Evolutionary conservation across 2,888 invertebrate species (phyloP), one percentile per base, ranked within the genome.

Genomic region (Standfussiana lucernea): DNA sequence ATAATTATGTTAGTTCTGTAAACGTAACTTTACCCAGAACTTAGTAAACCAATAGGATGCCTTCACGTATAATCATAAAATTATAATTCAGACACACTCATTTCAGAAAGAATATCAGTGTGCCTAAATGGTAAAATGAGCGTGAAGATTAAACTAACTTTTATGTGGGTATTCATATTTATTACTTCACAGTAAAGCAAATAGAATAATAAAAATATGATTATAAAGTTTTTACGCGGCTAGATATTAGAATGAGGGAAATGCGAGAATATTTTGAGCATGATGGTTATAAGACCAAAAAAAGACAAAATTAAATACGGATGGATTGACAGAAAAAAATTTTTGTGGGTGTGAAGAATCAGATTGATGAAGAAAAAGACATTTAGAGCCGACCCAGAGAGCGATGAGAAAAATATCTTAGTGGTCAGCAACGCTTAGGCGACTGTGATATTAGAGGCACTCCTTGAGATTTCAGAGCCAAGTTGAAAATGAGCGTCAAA

Each of bases 121-220:
- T 83, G 21, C 13, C 50, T 37, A 59, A 65, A 59, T 18, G 59
- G 13, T 47, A 37, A 65, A 77, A 69, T 74, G 15, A 77, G 61
- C 70, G 53, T 67, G 83, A 56, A 67, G 53, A 78, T 83, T 13
- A 59, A 65, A 61, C 4, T 42, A 7, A 37, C 10, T 70, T 80
- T 45, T 35, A 68, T 64, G n/a, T 42, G n/a, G 42, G 10, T 73
- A 81, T 77, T 50, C 13, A 77, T 53, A 45, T 42, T 45, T n/a
- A 62, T 62, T 35, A 62, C 40, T 42, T 77, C 8, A 72, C 24
- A 59, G 21, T 40, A 47, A 59, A 8, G 8, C 28, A 61, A 69
- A 72, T 47, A 3, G 37, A 32, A 59, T 21, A 68, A 79, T 73
- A 53, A 42, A 35, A 42, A 28, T 40, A 24, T 32, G 35, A 21